phyloP scores from a whole-genome alignment of 2,797 vertebrate genomes.

The Enoplosus armatus region DNA sequence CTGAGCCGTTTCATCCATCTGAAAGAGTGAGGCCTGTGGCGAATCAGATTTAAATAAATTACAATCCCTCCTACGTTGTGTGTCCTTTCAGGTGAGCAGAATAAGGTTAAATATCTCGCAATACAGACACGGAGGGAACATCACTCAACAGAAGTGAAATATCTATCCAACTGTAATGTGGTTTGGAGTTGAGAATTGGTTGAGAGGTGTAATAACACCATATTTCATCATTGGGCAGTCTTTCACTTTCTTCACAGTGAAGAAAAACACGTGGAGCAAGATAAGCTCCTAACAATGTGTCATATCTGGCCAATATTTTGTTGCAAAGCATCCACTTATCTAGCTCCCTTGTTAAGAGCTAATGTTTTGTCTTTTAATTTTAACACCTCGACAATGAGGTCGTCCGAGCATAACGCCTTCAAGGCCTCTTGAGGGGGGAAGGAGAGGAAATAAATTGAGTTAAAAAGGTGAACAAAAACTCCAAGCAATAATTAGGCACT shows the following conservation, averaged over 20 bases:
- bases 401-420: not conserved
- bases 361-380: not conserved
- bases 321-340: constrained; percentile 5
- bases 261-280: not conserved
- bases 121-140: constrained; percentile 34
- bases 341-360: not conserved
- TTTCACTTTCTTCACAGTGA: not conserved
- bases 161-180: constrained; percentile 46
- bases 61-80: constrained; percentile 26
- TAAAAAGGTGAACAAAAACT: constrained; percentile 25
- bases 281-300: constrained; percentile 13
- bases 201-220: constrained; percentile 34
- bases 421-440: not conserved
- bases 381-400: constrained; percentile 21
- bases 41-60: constrained; percentile 73
- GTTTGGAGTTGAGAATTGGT: constrained; percentile 50
- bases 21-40: constrained; percentile 1
- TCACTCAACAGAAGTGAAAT: constrained; percentile 50
- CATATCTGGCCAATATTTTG: constrained; percentile 4
- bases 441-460: not conserved
- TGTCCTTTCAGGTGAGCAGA: constrained; percentile 53
- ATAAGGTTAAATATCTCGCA: constrained; percentile 56
- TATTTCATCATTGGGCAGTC: constrained; percentile 16
- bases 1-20: constrained; percentile 59
- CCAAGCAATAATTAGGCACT: constrained; percentile 14